Percentiles rank a stretch among this genome's conserved stretches.
phyloP scores from a whole-genome alignment of 2,113 vertebrate genomes.

The Paramormyrops kingsleyae region DNA sequence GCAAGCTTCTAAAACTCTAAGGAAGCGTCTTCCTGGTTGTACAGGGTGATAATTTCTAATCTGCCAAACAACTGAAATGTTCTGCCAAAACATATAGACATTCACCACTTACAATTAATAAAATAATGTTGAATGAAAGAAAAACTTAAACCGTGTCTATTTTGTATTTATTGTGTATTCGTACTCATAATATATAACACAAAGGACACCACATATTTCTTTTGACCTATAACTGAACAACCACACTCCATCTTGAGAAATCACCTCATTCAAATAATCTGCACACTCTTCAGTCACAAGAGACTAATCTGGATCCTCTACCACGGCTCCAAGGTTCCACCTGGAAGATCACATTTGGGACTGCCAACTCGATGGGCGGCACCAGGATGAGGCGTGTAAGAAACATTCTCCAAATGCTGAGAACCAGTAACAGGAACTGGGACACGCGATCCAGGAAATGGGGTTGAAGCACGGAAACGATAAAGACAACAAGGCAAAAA shows the following conservation, averaged over 20 bases:
- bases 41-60: background rate
- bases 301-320: background rate
- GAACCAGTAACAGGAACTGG: background rate
- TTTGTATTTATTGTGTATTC: background rate
- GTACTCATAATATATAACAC: background rate
- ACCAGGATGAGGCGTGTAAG: background rate
- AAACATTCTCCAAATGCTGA: background rate
- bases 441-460: background rate
- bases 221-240: background rate
- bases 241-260: background rate
- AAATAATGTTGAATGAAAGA: background rate
- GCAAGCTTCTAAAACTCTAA: background rate
- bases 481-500: background rate
- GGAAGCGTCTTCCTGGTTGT: background rate
- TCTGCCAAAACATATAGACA: background rate
- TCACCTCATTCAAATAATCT: background rate
- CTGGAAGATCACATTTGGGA: background rate
- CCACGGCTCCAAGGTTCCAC: background rate
- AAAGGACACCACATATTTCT: background rate
- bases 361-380: background rate
- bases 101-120: background rate
- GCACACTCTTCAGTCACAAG: background rate
- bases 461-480: background rate
- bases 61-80: background rate
- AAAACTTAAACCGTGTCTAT: background rate